These are phyloP conservation scores for Heliconius melpomene DNA, from an alignment of 1,140 invertebrate species.

Conservation along the genomic window DNA sequence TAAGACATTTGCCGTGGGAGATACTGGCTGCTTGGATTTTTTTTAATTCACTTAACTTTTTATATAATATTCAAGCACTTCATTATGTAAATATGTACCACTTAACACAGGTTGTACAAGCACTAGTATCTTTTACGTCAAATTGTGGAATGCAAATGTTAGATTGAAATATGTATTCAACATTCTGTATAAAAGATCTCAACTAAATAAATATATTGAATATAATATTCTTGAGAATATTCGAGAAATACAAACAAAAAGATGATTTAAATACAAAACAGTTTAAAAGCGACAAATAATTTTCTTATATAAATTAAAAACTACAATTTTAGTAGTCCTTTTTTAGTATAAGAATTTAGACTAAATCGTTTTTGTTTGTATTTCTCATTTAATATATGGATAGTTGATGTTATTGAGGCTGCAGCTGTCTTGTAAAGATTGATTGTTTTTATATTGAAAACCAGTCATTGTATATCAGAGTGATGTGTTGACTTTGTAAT, in stretches of 20 bases:
- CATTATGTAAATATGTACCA: slow-evolving; percentile 13
- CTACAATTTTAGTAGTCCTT: background rate
- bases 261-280: background rate
- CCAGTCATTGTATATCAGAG: background rate
- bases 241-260: background rate
- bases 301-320: background rate
- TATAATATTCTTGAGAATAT: background rate
- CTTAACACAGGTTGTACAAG: slow-evolving; percentile 2
- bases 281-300: background rate
- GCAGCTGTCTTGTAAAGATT: background rate
- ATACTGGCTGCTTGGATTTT: slow-evolving; percentile 37
- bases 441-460: background rate
- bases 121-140: slow-evolving; percentile 44
- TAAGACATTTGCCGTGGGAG: background rate
- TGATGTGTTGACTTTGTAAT: background rate
- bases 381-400: background rate
- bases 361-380: background rate
- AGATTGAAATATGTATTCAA: slow-evolving; percentile 43
- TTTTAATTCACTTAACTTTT: slow-evolving; percentile 18
- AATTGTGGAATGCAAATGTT: slow-evolving; percentile 40
- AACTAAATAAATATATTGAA: slow-evolving; percentile 58
- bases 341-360: background rate
- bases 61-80: slow-evolving; percentile 11
- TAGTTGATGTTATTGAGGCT: background rate
- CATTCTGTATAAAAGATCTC: slow-evolving; percentile 63